These are phyloP conservation scores for Acrobeloides nanus DNA, from an alignment of 2,888 invertebrate species.

Conservation along the genomic window DNA sequence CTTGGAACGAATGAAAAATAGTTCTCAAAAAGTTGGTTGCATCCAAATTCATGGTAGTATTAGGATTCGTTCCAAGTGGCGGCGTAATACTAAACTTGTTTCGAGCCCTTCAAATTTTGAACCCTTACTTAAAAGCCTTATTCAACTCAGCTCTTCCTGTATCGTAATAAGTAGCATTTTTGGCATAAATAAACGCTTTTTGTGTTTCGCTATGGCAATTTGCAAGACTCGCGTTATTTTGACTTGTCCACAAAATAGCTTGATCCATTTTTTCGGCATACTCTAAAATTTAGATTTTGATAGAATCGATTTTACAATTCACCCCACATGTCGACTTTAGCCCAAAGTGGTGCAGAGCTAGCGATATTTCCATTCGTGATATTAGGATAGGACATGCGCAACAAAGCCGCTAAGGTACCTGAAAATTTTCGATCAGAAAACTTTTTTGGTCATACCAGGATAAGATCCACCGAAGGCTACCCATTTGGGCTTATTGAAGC, in stretches of 20 bases:
- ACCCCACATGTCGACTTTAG: slow-evolving; percentile 20
- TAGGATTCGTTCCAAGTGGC: too few species aligned
- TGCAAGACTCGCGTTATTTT: slow-evolving; percentile 16
- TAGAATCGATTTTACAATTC: background rate
- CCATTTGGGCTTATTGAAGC: slow-evolving; percentile 38
- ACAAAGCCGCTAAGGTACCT: slow-evolving; percentile 14
- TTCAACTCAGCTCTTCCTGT: slow-evolving; percentile 29
- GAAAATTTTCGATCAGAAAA: slow-evolving; percentile 3
- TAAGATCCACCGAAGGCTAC: slow-evolving; percentile 43
- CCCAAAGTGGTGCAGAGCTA: slow-evolving; percentile 15
- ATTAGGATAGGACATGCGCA: slow-evolving; percentile 14
- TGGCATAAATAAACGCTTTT: slow-evolving; percentile 23
- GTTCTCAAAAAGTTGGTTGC: slow-evolving; percentile 23
- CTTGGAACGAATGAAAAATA: slow-evolving; percentile 37
- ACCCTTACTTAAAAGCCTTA: slow-evolving; percentile 21
- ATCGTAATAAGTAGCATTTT: slow-evolving; percentile 22
- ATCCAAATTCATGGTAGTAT: background rate
- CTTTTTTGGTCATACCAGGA: slow-evolving; percentile 14
- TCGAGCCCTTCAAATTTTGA: too few species aligned
- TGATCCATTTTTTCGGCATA: slow-evolving; percentile 39
- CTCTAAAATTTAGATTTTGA: slow-evolving; percentile 15
- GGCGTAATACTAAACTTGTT: too few species aligned
- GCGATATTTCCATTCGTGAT: slow-evolving; percentile 17
- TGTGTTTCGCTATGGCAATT: slow-evolving; percentile 20
- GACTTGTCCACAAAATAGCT: too few species aligned